Base-by-base conservation (phyloP, 2,888 invertebrate species). In the Alitta virens region DNA sequence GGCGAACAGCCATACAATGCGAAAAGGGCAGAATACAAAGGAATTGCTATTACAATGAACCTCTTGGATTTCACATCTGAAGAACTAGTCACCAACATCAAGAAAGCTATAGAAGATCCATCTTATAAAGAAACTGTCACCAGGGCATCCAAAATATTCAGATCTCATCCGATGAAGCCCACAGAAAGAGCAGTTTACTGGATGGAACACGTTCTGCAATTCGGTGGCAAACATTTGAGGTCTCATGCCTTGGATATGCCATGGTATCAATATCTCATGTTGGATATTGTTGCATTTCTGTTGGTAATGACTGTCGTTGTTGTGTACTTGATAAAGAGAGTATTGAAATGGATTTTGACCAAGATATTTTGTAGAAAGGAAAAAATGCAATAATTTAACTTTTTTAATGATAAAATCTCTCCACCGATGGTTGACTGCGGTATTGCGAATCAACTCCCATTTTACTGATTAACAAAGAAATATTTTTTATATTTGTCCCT, bases 131-230 rank as follows among this genome's bases (percentile, higher is more conserved):
- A 63, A 5, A 68, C 60, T 0, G 68, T 72, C 9, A 51, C 56
- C 18, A 55, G 51, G 21, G 69, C 66, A 16, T 68, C 72, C 1
- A 16, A 40, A 25, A 64, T 72, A n/a, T 68, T 67, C 33, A 57
- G 59, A 2, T 53, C 52, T 24, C 56, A 63, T 23, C 52, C 58
- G 40, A 43, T 61, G 27, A 63, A 61, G 24, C 70, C 75, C 2
- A 42, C 52, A 23, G 63, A 71, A 42, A 65, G 70, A 49, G 72
- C 72, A 7, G 71, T 68, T 2, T 71, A 61, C 50, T 74, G 73
- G 72, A 63, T 74, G 16, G 74, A 74, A 56, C 71, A 73, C 56
- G 68, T 75, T 46, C 62, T 75, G 12, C 64, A 69, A 63, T 69
- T 68, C 67, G 75, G 74, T 12, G 71, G 70, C 2, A 61, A 56